A percentile compares a stretch with the other conserved stretches of the same genome.
Conservation (phyloP, 2,888 invertebrate genomes). For the Dilophus febrilis region DNA sequence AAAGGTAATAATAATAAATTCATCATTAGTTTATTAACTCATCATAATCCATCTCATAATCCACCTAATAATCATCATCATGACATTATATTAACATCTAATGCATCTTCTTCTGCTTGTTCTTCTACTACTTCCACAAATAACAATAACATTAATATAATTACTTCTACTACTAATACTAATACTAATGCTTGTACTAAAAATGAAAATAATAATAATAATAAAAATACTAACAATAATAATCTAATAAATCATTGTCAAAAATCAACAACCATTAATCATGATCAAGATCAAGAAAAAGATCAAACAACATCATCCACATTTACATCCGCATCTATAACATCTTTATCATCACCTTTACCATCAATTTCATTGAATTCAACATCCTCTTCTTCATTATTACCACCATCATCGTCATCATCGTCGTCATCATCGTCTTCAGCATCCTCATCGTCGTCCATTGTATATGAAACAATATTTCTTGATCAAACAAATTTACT, state of each 20-base stretch:
- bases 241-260: too few relatives aligned
- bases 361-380: not conserved
- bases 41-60: constrained; percentile 5
- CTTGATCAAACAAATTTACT: constrained; percentile 24
- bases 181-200: constrained; percentile 4
- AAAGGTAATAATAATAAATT: too few relatives aligned
- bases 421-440: constrained; percentile 10
- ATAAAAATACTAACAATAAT: constrained; percentile 4
- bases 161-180: constrained; percentile 3
- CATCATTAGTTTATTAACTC: too few relatives aligned
- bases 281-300: not conserved
- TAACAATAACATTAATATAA: constrained; percentile 1
- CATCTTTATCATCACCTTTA: constrained; percentile 10
- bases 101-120: too few relatives aligned
- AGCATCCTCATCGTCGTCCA: not conserved
- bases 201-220: constrained; percentile 4
- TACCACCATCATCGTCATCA: constrained; percentile 5
- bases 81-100: too few relatives aligned
- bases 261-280: constrained; percentile 5
- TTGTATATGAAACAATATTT: constrained; percentile 25
- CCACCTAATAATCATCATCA: constrained; percentile 4
- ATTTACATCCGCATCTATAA: constrained; percentile 3
- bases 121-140: too few relatives aligned
- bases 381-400: too few relatives aligned
- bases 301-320: constrained; percentile 9